phyloP scores from a whole-genome alignment of 2,797 vertebrate species.

The Microcaecilia unicolor region DNA sequence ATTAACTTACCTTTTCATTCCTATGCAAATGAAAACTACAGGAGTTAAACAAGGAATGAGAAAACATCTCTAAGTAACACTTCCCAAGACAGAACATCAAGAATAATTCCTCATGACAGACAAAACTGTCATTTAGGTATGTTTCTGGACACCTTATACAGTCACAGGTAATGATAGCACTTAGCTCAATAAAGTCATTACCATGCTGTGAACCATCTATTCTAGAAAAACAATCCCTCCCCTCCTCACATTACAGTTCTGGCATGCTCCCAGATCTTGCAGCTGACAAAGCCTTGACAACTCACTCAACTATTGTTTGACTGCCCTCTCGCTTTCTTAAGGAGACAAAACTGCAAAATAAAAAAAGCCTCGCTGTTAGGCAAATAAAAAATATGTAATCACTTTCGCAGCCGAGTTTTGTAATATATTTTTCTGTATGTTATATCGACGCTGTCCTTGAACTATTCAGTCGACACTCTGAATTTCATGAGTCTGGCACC shows the following conservation, averaged over 20 bases:
- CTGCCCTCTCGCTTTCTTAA: not conserved
- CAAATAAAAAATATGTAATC: conserved; percentile 2
- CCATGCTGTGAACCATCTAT: not conserved
- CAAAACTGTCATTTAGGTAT: no score
- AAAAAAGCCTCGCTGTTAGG: conserved; percentile 1
- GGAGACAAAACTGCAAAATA: conserved; percentile 15
- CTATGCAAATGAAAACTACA: conserved; percentile 53
- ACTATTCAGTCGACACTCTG: conserved; percentile 19
- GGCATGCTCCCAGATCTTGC: conserved; percentile 7
- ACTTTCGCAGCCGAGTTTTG: conserved; percentile 7
- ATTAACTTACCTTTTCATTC: conserved; percentile 72
- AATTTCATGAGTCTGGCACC: conserved; percentile 33
- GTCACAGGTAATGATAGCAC: no score
- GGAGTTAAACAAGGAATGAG: conserved; percentile 21
- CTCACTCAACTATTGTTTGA: conserved; percentile 14
- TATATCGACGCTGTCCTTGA: conserved; percentile 10
- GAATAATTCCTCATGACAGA: no score
- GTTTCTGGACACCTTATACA: no score
- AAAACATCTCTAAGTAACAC: conserved; percentile 18
- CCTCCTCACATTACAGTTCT: conserved; percentile 1
- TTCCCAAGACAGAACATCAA: conserved; percentile 11
- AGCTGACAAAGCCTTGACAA: conserved; percentile 11
- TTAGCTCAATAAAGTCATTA: no score
- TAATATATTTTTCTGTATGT: conserved; percentile 15
- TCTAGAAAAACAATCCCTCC: not conserved